These are phyloP conservation scores for Choreutis nemorana DNA, from an alignment of 2,888 invertebrate genomes.

Conservation along the genomic window DNA sequence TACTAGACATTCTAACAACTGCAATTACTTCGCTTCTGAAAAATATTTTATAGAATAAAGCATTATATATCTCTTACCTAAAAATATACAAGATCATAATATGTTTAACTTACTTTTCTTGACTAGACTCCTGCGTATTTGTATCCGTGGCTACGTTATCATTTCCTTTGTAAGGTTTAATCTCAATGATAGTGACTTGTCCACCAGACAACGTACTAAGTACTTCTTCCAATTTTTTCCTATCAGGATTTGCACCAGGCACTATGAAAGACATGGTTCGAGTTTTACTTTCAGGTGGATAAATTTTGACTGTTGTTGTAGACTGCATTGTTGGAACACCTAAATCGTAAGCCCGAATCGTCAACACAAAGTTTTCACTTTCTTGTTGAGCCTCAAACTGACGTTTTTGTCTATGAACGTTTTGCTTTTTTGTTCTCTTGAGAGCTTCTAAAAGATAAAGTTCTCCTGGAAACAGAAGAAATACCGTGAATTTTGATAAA, in stretches of 20 bases:
- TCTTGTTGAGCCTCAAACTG: conserved; percentile 48
- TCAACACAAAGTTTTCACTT: conserved; percentile 70
- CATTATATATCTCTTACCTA: neutral
- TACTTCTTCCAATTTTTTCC: conserved; percentile 75
- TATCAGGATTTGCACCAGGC: conserved; percentile 78
- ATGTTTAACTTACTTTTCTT: conserved; percentile 55
- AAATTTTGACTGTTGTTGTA: conserved; percentile 77
- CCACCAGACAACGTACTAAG: conserved; percentile 82
- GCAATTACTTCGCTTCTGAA: conserved; percentile 77
- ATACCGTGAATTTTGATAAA: neutral
- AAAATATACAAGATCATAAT: neutral
- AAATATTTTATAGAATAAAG: conserved; percentile 16
- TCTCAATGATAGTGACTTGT: conserved; percentile 76
- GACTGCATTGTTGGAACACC: conserved; percentile 81
- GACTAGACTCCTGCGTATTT: conserved; percentile 54
- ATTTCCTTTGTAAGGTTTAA: conserved; percentile 71
- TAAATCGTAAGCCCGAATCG: conserved; percentile 82
- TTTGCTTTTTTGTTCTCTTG: conserved; percentile 48
- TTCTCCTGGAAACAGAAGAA: conserved; percentile 57
- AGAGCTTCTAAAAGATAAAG: conserved; percentile 67
- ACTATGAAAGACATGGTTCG: conserved; percentile 84
- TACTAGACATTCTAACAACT: conserved; percentile 72
- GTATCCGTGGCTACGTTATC: conserved; percentile 65
- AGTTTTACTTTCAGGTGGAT: conserved; percentile 79
- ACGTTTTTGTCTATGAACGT: conserved; percentile 50